These are phyloP conservation scores for Aphelenchoides besseyi DNA, from an alignment of 1,140 invertebrate genomes.

Conservation along the genomic window DNA sequence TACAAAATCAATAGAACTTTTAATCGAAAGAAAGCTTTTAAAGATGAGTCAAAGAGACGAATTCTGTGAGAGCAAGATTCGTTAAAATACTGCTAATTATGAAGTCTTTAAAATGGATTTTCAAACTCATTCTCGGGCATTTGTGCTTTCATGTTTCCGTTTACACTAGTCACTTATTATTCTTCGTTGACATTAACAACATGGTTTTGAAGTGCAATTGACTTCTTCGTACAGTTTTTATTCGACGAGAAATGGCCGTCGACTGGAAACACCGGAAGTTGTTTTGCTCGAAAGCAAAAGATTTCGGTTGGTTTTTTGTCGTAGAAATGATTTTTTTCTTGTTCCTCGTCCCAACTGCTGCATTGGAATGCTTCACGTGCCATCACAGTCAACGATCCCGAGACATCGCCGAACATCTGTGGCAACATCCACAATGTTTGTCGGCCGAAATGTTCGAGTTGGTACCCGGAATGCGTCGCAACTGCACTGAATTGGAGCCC, in stretches of 20 bases:
- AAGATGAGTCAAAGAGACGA: too few species aligned
- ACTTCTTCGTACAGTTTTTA: too few species aligned
- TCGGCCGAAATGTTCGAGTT: neutral
- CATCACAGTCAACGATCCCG: neutral
- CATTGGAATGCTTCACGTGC: conserved; percentile 9
- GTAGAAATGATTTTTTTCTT: neutral
- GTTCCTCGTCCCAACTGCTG: neutral
- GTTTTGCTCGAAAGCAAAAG: neutral
- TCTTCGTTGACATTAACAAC: too few species aligned
- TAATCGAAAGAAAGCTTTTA: too few species aligned
- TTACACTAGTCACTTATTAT: too few species aligned
- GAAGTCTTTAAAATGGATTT: too few species aligned
- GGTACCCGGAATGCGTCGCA: conserved; percentile 5
- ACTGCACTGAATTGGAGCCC: conserved; percentile 4
- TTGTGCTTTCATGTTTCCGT: too few species aligned
- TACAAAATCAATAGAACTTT: too few species aligned
- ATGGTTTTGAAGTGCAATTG: too few species aligned
- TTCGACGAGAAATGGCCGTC: neutral
- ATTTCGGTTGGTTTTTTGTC: neutral
- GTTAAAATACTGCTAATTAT: too few species aligned
- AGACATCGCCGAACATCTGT: neutral
- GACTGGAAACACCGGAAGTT: neutral
- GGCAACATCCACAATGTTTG: conserved; percentile 8
- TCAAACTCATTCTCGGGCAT: too few species aligned
- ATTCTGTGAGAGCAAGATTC: too few species aligned